Conservation (phyloP, 2,888 invertebrate species). For the Dicyrtomina minuta region DNA sequence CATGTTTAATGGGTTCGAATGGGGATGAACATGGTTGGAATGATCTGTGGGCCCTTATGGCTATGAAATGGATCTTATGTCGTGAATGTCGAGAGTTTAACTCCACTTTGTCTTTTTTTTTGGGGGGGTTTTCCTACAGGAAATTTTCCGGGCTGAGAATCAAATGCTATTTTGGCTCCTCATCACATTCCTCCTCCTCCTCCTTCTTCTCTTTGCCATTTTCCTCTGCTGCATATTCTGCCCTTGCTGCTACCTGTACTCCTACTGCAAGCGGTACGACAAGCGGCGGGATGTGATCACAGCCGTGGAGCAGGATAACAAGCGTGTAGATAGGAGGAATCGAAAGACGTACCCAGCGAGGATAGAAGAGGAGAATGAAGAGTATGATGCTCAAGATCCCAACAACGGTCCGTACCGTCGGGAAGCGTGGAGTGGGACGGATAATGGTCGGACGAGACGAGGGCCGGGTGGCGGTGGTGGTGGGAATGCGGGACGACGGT, state of each 20-base stretch:
- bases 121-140: no score
- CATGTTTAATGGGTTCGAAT: no score
- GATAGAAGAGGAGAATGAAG: constrained; percentile 30
- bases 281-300: constrained; percentile 26
- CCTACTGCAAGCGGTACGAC: constrained; percentile 45
- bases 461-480: constrained; percentile 55
- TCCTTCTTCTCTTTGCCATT: constrained; percentile 70
- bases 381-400: constrained; percentile 36
- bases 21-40: no score
- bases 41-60: no score
- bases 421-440: constrained; percentile 80
- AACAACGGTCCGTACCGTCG: constrained; percentile 56
- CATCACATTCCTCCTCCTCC: constrained; percentile 72
- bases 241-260: constrained; percentile 61
- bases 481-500: constrained; percentile 30
- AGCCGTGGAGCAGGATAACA: constrained; percentile 28
- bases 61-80: no score
- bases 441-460: constrained; percentile 56
- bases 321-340: neutral
- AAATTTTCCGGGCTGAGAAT: constrained; percentile 71
- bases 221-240: constrained; percentile 81
- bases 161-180: constrained; percentile 74
- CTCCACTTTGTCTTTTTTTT: neutral
- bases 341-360: constrained; percentile 28
- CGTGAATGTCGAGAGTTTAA: no score